Percentiles rank a stretch among this genome's conserved stretches.
Evolutionary conservation across 2,113 vertebrate species (phyloP).

Genomic region (Scolopax mira): DNA sequence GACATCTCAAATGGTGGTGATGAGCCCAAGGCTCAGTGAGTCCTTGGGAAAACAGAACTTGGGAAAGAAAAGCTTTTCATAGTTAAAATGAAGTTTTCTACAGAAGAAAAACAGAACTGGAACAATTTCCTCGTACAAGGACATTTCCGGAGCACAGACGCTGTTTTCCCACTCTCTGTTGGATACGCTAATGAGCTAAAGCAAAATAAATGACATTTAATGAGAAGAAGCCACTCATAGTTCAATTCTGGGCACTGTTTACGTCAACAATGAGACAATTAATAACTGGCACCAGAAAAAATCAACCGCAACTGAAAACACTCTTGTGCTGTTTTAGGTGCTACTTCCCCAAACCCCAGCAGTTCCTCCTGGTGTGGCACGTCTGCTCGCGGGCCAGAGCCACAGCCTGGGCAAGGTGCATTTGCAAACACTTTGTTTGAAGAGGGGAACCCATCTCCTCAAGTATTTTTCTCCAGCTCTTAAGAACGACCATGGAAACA

Average conservation of each 20-base stretch:
- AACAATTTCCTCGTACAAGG: not conserved
- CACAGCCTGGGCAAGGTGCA: not conserved
- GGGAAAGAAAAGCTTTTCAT: not conserved
- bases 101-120: not conserved
- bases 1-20: not conserved
- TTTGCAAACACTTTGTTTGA: not conserved
- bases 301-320: not conserved
- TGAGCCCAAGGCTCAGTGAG: not conserved
- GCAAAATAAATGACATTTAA: not conserved
- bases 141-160: not conserved
- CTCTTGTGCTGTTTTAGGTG: not conserved
- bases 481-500: not conserved
- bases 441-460: not conserved
- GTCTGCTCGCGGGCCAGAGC: not conserved
- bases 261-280: slow-evolving; percentile 7
- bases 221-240: not conserved
- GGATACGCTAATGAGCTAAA: not conserved
- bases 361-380: slow-evolving; percentile 1
- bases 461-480: not conserved
- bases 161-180: not conserved
- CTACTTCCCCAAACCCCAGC: slow-evolving; percentile 12
- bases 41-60: not conserved
- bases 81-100: not conserved
- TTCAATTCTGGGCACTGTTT: not conserved
- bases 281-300: slow-evolving; percentile 2